A percentile compares a stretch with the other conserved stretches of the same genome.
Evolutionary conservation across 2,797 vertebrate genomes (phyloP).

Genomic region (Pseudochaenichthys georgianus): DNA sequence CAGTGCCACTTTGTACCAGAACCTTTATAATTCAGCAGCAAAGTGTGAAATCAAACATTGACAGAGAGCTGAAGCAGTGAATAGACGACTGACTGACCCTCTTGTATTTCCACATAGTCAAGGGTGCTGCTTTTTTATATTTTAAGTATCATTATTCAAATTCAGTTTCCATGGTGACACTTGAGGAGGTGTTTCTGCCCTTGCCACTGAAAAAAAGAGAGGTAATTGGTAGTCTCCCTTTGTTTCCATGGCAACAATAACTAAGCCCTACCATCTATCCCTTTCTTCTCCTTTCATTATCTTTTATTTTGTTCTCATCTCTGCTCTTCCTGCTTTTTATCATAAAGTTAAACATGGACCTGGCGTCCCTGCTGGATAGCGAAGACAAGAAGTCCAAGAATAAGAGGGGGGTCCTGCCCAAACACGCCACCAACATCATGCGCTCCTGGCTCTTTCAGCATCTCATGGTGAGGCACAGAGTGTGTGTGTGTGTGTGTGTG

Average conservation of each 20-base stretch:
- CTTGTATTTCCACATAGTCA: constrained; percentile 38
- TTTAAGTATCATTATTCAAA: constrained; percentile 84
- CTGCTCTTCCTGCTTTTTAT: constrained; percentile 41
- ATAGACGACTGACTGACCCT: constrained; percentile 63
- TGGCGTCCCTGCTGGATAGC: constrained; percentile 94
- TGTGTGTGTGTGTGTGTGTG: too few relatives aligned
- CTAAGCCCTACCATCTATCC: constrained; percentile 60
- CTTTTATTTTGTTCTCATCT: constrained; percentile 30
- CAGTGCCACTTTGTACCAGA: constrained; percentile 12
- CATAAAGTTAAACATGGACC: constrained; percentile 94
- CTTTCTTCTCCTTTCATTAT: constrained; percentile 24
- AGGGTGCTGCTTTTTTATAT: constrained; percentile 62
- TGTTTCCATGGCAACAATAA: constrained; percentile 89
- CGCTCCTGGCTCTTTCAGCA: constrained; percentile 99
- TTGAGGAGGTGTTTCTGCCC: constrained; percentile 82
- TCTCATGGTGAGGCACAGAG: constrained; percentile 92
- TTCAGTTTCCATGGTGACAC: constrained; percentile 87
- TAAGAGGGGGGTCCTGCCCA: constrained; percentile 96
- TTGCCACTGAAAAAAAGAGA: constrained; percentile 76
- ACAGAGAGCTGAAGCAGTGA: constrained; percentile 7
- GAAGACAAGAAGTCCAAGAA: constrained; percentile 99
- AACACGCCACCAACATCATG: constrained; percentile 99
- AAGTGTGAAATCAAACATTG: constrained; percentile 45
- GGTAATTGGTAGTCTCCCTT: constrained; percentile 83
- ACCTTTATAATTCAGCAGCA: constrained; percentile 8